A percentile compares a stretch with the other conserved stretches of the same genome.
phyloP scores from a whole-genome alignment of 2,888 invertebrate species.

The Drosophila greeni region DNA sequence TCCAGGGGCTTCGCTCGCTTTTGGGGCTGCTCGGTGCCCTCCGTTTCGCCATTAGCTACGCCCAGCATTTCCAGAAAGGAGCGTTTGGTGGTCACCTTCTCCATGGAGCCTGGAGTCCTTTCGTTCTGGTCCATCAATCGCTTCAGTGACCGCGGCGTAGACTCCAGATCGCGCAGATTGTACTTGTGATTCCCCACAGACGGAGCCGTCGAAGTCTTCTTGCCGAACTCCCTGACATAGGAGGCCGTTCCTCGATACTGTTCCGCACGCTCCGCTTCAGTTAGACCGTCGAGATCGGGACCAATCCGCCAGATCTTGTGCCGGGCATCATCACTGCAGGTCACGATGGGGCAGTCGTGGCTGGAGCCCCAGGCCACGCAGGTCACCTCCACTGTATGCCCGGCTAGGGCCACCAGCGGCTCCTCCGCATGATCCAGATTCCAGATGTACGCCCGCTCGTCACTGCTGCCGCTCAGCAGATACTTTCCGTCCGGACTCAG shows the following conservation, averaged over 20 bases:
- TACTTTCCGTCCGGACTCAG: constrained; percentile 90
- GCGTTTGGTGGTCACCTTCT: constrained; percentile 73
- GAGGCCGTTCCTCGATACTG: constrained; percentile 80
- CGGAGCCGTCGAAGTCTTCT: constrained; percentile 23
- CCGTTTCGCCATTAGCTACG: constrained; percentile 48
- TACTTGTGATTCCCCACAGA: constrained; percentile 58
- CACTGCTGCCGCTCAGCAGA: constrained; percentile 92
- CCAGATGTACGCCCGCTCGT: constrained; percentile 93
- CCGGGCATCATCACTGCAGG: constrained; percentile 90
- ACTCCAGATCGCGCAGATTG: constrained; percentile 77
- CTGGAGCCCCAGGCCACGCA: constrained; percentile 88
- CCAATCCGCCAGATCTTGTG: constrained; percentile 88
- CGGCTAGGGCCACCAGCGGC: constrained; percentile 85
- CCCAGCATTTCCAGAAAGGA: constrained; percentile 76
- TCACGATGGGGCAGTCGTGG: constrained; percentile 84
- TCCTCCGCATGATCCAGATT: constrained; percentile 82
- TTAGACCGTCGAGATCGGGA: constrained; percentile 79
- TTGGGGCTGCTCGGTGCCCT: constrained; percentile 50
- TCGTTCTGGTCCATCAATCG: constrained; percentile 78
- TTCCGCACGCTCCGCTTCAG: constrained; percentile 75
- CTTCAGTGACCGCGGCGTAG: constrained; percentile 80
- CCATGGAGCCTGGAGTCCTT: constrained; percentile 74
- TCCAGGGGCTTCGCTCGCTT: constrained; percentile 78
- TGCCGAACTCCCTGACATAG: constrained; percentile 71
- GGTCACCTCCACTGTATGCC: constrained; percentile 92